phyloP scores from a whole-genome alignment of 2,888 invertebrate species.

The Chymomyza amoena region DNA sequence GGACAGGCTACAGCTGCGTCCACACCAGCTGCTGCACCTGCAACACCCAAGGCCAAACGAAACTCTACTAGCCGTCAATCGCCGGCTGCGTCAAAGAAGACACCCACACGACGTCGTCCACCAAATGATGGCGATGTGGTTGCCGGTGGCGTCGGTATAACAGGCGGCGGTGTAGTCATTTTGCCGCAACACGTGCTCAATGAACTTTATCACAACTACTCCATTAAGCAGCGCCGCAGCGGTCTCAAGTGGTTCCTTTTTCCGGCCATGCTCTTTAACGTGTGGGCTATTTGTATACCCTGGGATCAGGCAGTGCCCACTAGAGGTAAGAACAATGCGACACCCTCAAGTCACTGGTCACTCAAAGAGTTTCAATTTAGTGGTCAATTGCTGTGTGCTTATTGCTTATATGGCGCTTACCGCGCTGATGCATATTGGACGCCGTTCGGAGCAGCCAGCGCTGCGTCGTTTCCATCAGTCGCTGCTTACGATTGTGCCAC shows the following conservation, averaged over 20 bases:
- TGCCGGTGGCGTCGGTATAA: constrained; percentile 54
- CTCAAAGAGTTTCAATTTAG: constrained; percentile 22
- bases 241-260: constrained; percentile 85
- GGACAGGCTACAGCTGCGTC: constrained; percentile 37
- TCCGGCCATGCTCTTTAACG: constrained; percentile 84
- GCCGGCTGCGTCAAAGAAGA: constrained; percentile 26
- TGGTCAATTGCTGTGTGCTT: constrained; percentile 54
- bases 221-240: constrained; percentile 85
- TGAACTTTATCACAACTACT: constrained; percentile 85
- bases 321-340: constrained; percentile 65
- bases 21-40: constrained; percentile 27
- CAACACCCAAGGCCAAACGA: constrained; percentile 47
- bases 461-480: constrained; percentile 50
- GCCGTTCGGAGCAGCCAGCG: constrained; percentile 46
- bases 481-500: constrained; percentile 54
- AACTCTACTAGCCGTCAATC: constrained; percentile 11
- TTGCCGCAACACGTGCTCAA: constrained; percentile 83
- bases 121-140: constrained; percentile 52
- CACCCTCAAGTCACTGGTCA: neutral
- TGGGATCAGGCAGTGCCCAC: constrained; percentile 78
- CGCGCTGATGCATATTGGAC: constrained; percentile 54
- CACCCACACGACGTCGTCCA: constrained; percentile 46
- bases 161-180: constrained; percentile 69
- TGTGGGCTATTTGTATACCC: constrained; percentile 82
- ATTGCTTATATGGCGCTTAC: constrained; percentile 51